Conservation (phyloP, 2,888 invertebrate species). For the Hedychridium roseum region DNA sequence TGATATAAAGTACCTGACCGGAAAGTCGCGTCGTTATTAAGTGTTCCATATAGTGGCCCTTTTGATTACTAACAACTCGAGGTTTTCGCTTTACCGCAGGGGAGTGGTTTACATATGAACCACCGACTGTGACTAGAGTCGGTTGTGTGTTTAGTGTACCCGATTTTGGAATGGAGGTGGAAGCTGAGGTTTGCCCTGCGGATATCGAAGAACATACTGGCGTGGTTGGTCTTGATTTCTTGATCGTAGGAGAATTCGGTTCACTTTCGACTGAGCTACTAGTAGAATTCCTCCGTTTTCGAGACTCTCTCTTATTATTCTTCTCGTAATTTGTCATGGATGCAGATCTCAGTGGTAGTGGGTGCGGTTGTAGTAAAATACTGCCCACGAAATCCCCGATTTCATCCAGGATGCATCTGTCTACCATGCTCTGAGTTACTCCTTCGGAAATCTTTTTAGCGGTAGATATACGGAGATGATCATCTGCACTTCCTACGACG, state of each 20-base stretch:
- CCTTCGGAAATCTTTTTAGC: constrained; percentile 76
- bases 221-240: constrained; percentile 59
- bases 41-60: constrained; percentile 45
- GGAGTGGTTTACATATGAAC: constrained; percentile 30
- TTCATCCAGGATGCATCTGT: constrained; percentile 78
- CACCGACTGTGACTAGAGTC: constrained; percentile 29
- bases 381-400: constrained; percentile 72
- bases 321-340: constrained; percentile 37
- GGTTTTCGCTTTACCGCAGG: constrained; percentile 44
- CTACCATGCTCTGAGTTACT: constrained; percentile 82
- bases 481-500: constrained; percentile 83
- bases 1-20: constrained; percentile 39
- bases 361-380: constrained; percentile 69
- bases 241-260: constrained; percentile 64
- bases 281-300: constrained; percentile 67
- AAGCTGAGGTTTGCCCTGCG: constrained; percentile 18
- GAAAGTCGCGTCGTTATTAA: constrained; percentile 42
- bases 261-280: constrained; percentile 66
- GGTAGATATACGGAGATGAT: constrained; percentile 74
- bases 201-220: constrained; percentile 40
- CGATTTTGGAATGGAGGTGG: constrained; percentile 19
- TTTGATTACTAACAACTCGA: constrained; percentile 42
- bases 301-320: constrained; percentile 49
- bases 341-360: constrained; percentile 65
- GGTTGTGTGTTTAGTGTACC: constrained; percentile 32